These are phyloP conservation scores for Gymnosoma rotundatum DNA, from an alignment of 2,888 invertebrate species.

Conservation along the genomic window DNA sequence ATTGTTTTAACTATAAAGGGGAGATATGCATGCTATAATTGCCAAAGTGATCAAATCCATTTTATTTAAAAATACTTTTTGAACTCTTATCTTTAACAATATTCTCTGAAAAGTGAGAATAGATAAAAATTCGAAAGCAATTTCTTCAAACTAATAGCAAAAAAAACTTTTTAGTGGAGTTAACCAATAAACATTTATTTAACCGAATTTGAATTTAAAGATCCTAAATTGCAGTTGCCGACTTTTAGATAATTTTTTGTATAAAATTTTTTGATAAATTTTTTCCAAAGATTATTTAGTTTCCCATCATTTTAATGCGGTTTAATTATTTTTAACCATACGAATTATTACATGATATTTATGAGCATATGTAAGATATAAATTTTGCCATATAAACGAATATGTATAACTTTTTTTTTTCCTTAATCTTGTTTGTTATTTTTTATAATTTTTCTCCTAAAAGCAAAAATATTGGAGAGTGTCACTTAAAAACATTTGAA, in stretches of 20 bases:
- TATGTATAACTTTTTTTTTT: constrained; percentile 11
- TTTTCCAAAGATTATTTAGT: constrained; percentile 23
- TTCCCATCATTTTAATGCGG: constrained; percentile 30
- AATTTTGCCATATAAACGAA: constrained; percentile 66
- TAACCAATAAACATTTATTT: too few species aligned
- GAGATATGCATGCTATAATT: too few species aligned
- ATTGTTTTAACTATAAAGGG: too few species aligned
- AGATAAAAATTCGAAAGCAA: too few species aligned
- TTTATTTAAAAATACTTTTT: too few species aligned
- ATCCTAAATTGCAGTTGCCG: not conserved
- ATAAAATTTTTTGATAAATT: not conserved
- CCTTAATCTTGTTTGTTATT: constrained; percentile 40
- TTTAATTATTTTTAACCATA: constrained; percentile 49
- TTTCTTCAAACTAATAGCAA: too few species aligned
- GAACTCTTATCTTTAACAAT: too few species aligned
- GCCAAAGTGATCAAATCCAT: too few species aligned
- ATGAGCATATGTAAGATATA: constrained; percentile 74
- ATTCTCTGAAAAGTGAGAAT: too few species aligned
- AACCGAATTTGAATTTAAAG: too few species aligned
- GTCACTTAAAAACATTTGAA: constrained; percentile 71
- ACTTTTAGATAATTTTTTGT: not conserved
- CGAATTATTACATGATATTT: constrained; percentile 70
- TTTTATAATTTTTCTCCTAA: constrained; percentile 43
- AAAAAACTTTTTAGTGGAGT: too few species aligned
- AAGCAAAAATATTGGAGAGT: constrained; percentile 70